These are phyloP conservation scores for Rotaria magnacalcarata DNA, from an alignment of 2,888 invertebrate species.

Conservation along the genomic window DNA sequence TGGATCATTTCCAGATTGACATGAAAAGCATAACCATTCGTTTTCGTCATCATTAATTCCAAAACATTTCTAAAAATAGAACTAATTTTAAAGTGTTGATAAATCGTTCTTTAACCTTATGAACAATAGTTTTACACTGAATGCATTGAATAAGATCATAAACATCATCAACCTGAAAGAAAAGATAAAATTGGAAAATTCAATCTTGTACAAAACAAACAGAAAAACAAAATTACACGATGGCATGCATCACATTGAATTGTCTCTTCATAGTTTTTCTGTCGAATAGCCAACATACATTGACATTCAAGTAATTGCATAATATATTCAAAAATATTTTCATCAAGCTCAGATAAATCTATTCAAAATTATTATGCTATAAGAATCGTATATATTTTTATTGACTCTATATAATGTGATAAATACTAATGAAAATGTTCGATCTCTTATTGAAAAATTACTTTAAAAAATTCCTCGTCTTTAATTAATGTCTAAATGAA, in stretches of 20 bases:
- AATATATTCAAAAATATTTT: constrained; percentile 32
- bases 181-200: background rate
- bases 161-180: constrained; percentile 24
- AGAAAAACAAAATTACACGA: background rate
- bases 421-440: no score
- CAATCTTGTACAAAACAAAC: background rate
- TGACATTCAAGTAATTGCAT: constrained; percentile 24
- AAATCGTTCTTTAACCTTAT: background rate
- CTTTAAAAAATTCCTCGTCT: no score
- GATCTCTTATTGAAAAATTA: no score
- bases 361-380: background rate
- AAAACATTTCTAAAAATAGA: constrained; percentile 1
- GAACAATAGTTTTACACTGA: background rate
- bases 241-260: constrained; percentile 12
- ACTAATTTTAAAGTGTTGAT: background rate
- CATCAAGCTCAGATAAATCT: constrained; percentile 10
- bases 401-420: no score
- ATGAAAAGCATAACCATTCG: background rate
- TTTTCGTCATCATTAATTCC: background rate
- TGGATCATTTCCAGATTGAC: background rate
- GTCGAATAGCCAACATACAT: constrained; percentile 15
- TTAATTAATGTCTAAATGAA: no score
- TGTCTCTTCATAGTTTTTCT: background rate
- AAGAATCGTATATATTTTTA: no score
- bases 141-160: constrained; percentile 1